phyloP scores from a whole-genome alignment of 2,113 vertebrate genomes.

The Sylvilagus bachmani region DNA sequence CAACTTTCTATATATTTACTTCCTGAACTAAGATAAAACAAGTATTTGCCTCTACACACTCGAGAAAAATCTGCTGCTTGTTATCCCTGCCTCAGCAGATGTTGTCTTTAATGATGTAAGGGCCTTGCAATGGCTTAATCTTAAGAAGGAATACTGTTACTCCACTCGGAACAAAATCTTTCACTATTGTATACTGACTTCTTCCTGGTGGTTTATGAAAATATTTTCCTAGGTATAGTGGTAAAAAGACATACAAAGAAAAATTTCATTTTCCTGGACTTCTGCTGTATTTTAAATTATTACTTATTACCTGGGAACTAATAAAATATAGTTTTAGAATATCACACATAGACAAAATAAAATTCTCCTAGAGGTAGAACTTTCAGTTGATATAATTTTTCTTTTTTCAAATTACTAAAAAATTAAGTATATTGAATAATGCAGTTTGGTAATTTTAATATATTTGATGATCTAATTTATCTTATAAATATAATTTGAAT shows the following conservation, averaged over 20 bases:
- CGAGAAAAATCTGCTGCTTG: conserved; percentile 88
- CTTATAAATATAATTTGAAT: neutral
- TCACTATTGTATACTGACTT: conserved; percentile 75
- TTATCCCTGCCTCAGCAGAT: conserved; percentile 86
- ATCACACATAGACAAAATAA: conserved; percentile 58
- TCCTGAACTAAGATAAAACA: conserved; percentile 87
- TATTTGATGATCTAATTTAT: neutral
- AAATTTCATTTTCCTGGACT: conserved; percentile 49
- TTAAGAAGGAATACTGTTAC: conserved; percentile 83
- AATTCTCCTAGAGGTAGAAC: neutral
- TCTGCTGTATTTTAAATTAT: conserved; percentile 36
- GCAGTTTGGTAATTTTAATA: conserved; percentile 3
- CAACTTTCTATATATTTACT: conserved; percentile 85
- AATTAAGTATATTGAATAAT: neutral
- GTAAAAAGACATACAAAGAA: conserved; percentile 61
- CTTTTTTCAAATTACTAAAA: conserved; percentile 28
- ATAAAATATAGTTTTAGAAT: conserved; percentile 14
- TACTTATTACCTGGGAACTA: conserved; percentile 33
- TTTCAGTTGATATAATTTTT: neutral
- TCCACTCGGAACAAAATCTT: conserved; percentile 72
- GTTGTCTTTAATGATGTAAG: conserved; percentile 86
- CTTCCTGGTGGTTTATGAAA: conserved; percentile 41
- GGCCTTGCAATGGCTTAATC: conserved; percentile 82
- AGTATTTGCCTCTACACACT: conserved; percentile 85
- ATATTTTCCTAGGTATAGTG: conserved; percentile 62